A percentile compares a stretch with the other conserved stretches of the same genome.
Conservation (phyloP, 2,113 vertebrate species). For the Erythrolamprus reginae region DNA sequence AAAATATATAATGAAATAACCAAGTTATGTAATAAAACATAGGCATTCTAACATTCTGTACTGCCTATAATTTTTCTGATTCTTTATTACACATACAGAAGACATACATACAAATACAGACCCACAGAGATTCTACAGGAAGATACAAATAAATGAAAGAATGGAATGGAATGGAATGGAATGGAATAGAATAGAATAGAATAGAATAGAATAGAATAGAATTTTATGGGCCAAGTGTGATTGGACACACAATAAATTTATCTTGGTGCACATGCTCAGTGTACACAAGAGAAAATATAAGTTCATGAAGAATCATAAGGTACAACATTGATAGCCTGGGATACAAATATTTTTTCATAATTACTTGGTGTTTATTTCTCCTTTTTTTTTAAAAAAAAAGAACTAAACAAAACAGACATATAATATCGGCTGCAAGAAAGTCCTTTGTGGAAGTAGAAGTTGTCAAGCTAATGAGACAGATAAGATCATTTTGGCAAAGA, state of each 20-base stretch:
- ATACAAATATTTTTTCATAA: not conserved
- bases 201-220: too few relatives aligned
- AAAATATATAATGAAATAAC: not conserved
- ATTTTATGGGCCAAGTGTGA: too few relatives aligned
- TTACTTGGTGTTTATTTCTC: not conserved
- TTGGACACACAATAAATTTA: too few relatives aligned
- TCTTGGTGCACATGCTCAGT: too few relatives aligned
- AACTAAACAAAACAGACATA: not conserved
- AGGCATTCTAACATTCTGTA: not conserved
- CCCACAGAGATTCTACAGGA: not conserved
- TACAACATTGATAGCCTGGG: too few relatives aligned
- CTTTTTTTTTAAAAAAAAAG: constrained; percentile 6
- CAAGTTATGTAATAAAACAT: not conserved
- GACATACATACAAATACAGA: too few relatives aligned
- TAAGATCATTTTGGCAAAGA: constrained; percentile 68
- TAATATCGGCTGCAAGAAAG: constrained; percentile 49
- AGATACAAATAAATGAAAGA: constrained; percentile 38
- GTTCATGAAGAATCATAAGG: too few relatives aligned
- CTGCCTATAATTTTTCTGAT: not conserved
- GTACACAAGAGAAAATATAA: too few relatives aligned
- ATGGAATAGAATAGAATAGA: too few relatives aligned
- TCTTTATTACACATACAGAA: not conserved
- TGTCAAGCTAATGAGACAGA: constrained; percentile 60
- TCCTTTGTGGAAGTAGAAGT: constrained; percentile 51
- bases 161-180: too few relatives aligned